These are phyloP conservation scores for Aythya fuligula DNA, from an alignment of 2,797 vertebrate species.

Conservation along the genomic window DNA sequence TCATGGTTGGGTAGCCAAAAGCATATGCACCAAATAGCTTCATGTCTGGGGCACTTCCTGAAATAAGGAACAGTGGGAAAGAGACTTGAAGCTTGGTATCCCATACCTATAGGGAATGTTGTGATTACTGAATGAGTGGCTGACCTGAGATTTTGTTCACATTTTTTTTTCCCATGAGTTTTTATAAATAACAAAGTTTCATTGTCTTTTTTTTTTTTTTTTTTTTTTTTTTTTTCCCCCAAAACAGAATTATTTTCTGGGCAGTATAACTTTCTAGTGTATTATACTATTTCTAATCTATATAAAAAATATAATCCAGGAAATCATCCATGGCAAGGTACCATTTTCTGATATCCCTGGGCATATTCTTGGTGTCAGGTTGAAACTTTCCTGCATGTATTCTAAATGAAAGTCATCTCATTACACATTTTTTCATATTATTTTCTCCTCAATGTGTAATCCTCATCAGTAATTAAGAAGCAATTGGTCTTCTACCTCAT, in stretches of 20 bases:
- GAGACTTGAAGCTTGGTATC: neutral
- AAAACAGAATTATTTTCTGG: neutral
- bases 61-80: neutral
- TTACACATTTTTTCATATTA: neutral
- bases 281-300: neutral
- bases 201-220: neutral
- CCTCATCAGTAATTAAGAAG: neutral
- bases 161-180: neutral
- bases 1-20: neutral
- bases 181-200: neutral
- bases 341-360: neutral
- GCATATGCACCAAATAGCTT: accelerated
- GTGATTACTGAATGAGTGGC: neutral
- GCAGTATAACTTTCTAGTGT: neutral
- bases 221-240: neutral
- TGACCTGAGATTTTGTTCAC: neutral
- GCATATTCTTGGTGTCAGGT: neutral
- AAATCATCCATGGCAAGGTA: neutral
- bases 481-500: neutral
- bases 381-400: neutral
- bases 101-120: too few species aligned
- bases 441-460: neutral
- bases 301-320: neutral
- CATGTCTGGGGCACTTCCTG: neutral
- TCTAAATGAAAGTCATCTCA: neutral